phyloP scores from a whole-genome alignment of 2,113 vertebrate genomes.

The Passer montanus region DNA sequence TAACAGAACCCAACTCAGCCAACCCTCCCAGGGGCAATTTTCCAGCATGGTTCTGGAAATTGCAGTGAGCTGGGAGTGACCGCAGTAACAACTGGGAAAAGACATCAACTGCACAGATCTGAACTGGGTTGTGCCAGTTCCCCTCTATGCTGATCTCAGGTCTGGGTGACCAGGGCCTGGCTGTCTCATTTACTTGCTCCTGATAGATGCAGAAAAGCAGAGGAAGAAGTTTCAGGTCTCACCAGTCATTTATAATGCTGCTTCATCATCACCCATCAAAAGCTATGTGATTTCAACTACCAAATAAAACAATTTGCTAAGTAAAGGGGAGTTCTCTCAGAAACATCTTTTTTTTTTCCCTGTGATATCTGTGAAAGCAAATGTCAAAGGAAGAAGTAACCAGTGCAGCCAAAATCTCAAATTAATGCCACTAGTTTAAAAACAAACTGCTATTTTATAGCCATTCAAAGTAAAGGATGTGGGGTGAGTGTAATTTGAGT shows the following conservation, averaged over 20 bases:
- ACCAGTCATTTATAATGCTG: not conserved
- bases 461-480: not conserved
- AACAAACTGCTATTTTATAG: not conserved
- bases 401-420: not conserved
- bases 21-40: not conserved
- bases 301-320: not conserved
- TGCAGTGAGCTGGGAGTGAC: not conserved
- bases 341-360: not conserved
- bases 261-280: not conserved
- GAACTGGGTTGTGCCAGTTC: not conserved
- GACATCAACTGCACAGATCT: not conserved
- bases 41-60: not conserved
- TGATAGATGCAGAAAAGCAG: not conserved
- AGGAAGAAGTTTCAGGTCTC: not conserved
- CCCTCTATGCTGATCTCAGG: fast-evolving
- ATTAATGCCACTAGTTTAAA: not conserved
- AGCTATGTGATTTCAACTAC: not conserved
- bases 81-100: not conserved
- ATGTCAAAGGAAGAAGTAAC: not conserved
- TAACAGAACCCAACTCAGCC: not conserved
- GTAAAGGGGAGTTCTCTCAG: not conserved
- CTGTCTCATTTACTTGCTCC: not conserved
- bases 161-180: not conserved
- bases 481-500: not conserved
- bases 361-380: not conserved